Conservation (phyloP, 2,888 invertebrate species). For the Nomada ruficornis region DNA sequence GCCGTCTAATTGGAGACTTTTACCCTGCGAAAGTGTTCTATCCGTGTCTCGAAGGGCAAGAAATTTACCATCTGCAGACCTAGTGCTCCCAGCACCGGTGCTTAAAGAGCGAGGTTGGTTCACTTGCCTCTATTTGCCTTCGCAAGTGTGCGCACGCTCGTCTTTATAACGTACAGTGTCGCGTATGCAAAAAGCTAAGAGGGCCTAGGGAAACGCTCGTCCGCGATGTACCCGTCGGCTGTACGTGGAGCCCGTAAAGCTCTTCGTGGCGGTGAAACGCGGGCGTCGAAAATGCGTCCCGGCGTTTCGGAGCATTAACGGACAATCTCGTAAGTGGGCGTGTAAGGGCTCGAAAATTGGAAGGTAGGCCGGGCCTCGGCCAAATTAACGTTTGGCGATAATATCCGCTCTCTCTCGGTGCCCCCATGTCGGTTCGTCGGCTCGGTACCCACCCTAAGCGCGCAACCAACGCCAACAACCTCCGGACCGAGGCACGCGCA, state of each 20-base stretch:
- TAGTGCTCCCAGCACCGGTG: not conserved
- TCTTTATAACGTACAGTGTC: constrained; percentile 18
- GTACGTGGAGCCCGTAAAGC: constrained; percentile 28
- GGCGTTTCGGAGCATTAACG: constrained; percentile 82
- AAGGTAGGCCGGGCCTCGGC: constrained; percentile 83
- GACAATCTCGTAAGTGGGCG: constrained; percentile 84
- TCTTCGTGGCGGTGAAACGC: constrained; percentile 69
- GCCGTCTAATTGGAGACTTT: not conserved
- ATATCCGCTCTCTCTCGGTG: constrained; percentile 81
- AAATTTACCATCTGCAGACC: constrained; percentile 9
- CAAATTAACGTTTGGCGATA: constrained; percentile 84
- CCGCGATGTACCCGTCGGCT: not conserved
- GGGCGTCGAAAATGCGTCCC: constrained; percentile 80
- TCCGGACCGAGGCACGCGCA: constrained; percentile 46
- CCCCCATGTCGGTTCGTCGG: constrained; percentile 63
- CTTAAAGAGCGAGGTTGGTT: not conserved
- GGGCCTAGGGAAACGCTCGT: constrained; percentile 1
- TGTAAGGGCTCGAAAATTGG: constrained; percentile 84
- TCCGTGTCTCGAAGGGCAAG: not conserved
- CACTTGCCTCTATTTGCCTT: constrained; percentile 13
- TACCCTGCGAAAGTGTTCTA: not conserved
- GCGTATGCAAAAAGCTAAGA: not conserved
- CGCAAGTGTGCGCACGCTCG: not conserved
- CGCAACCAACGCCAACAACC: constrained; percentile 61
- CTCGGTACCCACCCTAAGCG: constrained; percentile 64